phyloP scores from a whole-genome alignment of 2,888 invertebrate species.

The Xestoiulus laeticollis region DNA sequence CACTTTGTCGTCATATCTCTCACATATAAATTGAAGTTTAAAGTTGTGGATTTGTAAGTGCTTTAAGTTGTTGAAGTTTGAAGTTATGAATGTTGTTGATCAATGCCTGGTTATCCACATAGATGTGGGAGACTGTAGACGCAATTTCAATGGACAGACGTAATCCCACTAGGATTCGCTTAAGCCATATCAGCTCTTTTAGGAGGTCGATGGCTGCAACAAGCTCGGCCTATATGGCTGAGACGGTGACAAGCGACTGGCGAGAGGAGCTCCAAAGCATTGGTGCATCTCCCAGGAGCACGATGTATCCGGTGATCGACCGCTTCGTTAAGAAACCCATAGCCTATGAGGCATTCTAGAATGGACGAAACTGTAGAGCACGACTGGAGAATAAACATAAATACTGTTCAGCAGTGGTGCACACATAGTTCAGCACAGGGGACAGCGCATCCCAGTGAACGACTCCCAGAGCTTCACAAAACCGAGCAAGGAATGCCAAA shows the following conservation, averaged over 20 bases:
- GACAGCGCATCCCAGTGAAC: background rate
- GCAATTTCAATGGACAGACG: background rate
- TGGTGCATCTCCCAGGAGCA: background rate
- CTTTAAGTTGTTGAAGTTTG: too few relatives aligned
- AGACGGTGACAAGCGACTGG: slow-evolving; percentile 58
- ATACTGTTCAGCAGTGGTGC: background rate
- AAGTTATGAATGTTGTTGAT: too few relatives aligned
- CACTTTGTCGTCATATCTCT: too few relatives aligned
- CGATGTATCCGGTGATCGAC: background rate
- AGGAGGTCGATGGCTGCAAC: slow-evolving; percentile 57
- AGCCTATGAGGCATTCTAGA: background rate
- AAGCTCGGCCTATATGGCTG: slow-evolving; percentile 59
- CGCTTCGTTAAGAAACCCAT: background rate
- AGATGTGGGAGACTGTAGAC: background rate
- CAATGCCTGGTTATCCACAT: background rate
- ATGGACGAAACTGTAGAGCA: background rate
- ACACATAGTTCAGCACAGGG: background rate
- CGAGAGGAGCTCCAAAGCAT: slow-evolving; percentile 57
- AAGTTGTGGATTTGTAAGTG: too few relatives aligned
- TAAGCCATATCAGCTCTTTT: slow-evolving; percentile 57
- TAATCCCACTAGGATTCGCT: background rate
- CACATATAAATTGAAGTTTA: too few relatives aligned
- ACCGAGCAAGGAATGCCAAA: background rate
- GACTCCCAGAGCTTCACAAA: background rate
- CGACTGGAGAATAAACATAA: background rate